These are phyloP conservation scores for Zaprionus nigranus DNA, from an alignment of 1,140 invertebrate species.

Conservation along the genomic window DNA sequence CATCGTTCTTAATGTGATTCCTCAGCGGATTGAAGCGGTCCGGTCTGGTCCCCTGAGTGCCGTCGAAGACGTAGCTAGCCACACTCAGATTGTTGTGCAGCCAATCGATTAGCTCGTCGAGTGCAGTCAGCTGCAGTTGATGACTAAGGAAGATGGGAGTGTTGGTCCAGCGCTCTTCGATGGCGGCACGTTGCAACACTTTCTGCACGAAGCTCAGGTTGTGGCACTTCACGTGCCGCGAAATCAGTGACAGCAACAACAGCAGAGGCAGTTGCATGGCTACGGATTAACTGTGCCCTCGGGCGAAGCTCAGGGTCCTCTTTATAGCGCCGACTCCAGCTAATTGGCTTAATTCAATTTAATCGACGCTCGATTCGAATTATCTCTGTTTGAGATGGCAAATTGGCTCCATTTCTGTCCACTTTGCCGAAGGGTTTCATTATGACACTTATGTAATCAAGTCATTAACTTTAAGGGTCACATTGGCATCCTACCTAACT, in stretches of 20 bases:
- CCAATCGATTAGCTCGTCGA: constrained; percentile 51
- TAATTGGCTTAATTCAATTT: constrained; percentile 59
- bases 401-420: constrained; percentile 4
- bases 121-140: constrained; percentile 1
- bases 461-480: constrained; percentile 9
- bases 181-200: constrained; percentile 17
- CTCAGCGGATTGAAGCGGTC: constrained; percentile 20
- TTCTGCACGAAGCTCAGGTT: constrained; percentile 49
- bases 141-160: constrained; percentile 53
- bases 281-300: constrained; percentile 10
- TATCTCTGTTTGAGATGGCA: constrained; percentile 48
- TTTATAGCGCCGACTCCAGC: constrained; percentile 46
- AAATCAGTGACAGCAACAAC: constrained; percentile 22
- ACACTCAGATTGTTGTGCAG: constrained; percentile 48
- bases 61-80: constrained; percentile 35
- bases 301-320: neutral
- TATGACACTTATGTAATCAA: constrained; percentile 26
- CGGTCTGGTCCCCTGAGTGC: neutral
- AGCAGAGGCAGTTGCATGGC: constrained; percentile 39
- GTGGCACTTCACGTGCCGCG: neutral
- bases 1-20: constrained; percentile 50
- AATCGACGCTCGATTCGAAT: constrained; percentile 48
- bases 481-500: constrained; percentile 9
- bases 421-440: neutral
- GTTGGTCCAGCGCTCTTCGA: constrained; percentile 45